phyloP scores from a whole-genome alignment of 2,113 vertebrate genomes.

The Collichthys lucidus region DNA sequence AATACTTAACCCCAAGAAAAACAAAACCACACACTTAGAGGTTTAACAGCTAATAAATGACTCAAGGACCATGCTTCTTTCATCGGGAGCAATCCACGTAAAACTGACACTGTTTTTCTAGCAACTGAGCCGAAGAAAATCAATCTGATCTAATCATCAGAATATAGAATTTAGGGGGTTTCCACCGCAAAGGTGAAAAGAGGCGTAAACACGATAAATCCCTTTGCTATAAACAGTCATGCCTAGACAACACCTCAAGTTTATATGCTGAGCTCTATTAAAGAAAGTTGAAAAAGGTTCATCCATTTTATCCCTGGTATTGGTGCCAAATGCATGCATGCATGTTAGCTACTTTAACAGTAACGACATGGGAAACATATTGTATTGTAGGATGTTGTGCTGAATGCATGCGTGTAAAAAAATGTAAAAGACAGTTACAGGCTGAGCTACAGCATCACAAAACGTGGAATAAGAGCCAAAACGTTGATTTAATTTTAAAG shows the following conservation, averaged over 20 bases:
- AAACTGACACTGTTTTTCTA: slow-evolving; percentile 62
- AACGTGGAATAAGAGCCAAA: neutral
- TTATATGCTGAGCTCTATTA: neutral
- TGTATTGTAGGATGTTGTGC: neutral
- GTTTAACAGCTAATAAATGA: slow-evolving; percentile 57
- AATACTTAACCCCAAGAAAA: slow-evolving; percentile 63
- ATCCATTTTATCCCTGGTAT: neutral
- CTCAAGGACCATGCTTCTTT: slow-evolving; percentile 52
- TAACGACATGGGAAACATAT: neutral
- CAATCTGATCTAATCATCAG: slow-evolving; percentile 56
- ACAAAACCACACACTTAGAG: slow-evolving; percentile 55
- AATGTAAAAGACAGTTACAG: neutral
- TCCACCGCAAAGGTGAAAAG: slow-evolving; percentile 37
- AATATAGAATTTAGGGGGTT: slow-evolving; percentile 43
- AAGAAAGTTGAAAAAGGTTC: neutral
- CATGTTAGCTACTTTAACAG: neutral
- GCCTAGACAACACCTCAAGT: slow-evolving; percentile 5
- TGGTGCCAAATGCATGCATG: neutral
- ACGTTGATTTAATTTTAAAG: neutral
- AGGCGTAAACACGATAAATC: slow-evolving; percentile 36
- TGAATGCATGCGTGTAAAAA: neutral
- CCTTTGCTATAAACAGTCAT: slow-evolving; percentile 11
- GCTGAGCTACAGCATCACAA: neutral
- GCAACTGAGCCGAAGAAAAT: slow-evolving; percentile 64
- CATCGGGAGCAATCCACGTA: slow-evolving; percentile 54